Base-by-base conservation (phyloP, 92 coral and sea anemone species). In the Galaxea fascicularis region DNA sequence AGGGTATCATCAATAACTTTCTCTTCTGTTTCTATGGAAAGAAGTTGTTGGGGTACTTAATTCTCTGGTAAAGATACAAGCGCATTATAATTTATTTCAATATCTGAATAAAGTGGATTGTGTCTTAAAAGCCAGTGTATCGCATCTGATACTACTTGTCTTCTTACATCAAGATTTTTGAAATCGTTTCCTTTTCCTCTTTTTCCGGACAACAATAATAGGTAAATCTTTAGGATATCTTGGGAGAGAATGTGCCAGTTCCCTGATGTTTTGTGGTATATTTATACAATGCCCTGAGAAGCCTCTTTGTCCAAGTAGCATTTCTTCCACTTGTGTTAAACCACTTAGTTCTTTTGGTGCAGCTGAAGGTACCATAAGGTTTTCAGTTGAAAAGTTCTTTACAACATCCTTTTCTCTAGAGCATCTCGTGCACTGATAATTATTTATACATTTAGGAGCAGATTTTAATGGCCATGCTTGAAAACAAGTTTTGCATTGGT, bases 251-350 rank as follows among this genome's bases (percentile, higher is more conserved):
- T 78, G 68, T 47, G 82, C 90, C 24, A 72, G 64, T 74, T 86
- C 90, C 41, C 56, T 56, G 8, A 79, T 53, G 25, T 71, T 60
- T 28, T 86, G 86, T 29, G 90, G 90, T 59, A 86, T 31, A 72
- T 86, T 79, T 59, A 86, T 77, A 39, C 86, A 78, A 71, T 86
- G 82, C 39, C 88, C 88, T 76, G 69, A 76, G 58, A 46, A 72
- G 30, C 77, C 78, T 67, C 78, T 79, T 30, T 86, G 86, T 41
- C 85, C 89, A 77, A 89, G 83, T 53, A 89, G 64, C 92, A 89
- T 89, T 83, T 83, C 89, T 74, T 89, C 92, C 26, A 83, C 76
- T 84, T 89, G 92, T 22, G 92, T 77, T 71, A 78, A 83, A 62
- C 82, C 85, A 39, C 54, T 27, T 18, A 89, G 80, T 69, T 89